Evolutionary conservation across 2,113 vertebrate genomes (phyloP), one percentile per base, ranked within the genome.

Genomic region (Poeciliopsis prolifica): DNA sequence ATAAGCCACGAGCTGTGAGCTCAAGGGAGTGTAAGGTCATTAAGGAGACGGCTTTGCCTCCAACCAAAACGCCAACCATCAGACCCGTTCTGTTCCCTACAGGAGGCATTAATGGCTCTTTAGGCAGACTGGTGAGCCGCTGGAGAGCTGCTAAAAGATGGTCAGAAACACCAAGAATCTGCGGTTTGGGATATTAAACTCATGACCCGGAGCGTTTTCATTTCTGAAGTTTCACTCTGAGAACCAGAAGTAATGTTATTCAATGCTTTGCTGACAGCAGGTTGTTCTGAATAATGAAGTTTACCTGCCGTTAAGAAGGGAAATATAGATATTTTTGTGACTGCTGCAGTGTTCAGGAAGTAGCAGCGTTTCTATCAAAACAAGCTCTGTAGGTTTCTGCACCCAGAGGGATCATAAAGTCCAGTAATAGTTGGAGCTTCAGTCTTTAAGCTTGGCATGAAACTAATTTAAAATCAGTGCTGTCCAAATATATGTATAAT

Each of bases 91-190:
- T 64, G 76, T 11, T 65, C 78, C 37, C 81, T 44, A 5, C 81
- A 73, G 80, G 75, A 86, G 75, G 75, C 65, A 8, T 81, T 90
- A 90, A 92, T 87, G 79, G 85, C 70, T 40, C 65, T 85, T 64
- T 76, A 68, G 83, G 83, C 33, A 68, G 75, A 77, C 15, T 22
- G 72, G 69, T 73, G 84, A 74, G 29, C 78, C 61, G 9, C 64
- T 22, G 76, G 66, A n/a, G 68, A 65, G 78, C 80, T 62, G 51
- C 88, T 89, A 78, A 88, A 42, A 72, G 81, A 80, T 40, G 83
- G 79, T 54, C 74, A 77, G 64, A 65, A 74, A 74, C 72, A 68
- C 74, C 44, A 3, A 22, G 66, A 74, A 80, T n/a, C 79, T 61
- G 70, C 22, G 61, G 84, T 80, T 83, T 48, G 78, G 65, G 79